Conservation (phyloP, 2,113 vertebrate genomes). For the Hystrix cristata region DNA sequence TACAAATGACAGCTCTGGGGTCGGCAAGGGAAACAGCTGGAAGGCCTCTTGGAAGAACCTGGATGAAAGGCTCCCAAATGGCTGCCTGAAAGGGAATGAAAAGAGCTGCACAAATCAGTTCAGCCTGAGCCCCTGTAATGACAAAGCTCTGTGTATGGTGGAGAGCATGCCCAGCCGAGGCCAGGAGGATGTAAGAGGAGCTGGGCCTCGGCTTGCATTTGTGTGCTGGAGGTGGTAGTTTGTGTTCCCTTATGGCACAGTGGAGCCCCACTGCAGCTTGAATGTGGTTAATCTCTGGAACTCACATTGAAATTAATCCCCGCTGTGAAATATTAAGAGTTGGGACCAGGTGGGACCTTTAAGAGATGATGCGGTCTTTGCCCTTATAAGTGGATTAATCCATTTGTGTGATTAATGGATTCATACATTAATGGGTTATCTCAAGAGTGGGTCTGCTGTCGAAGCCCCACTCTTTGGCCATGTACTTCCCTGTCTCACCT, state of each 20-base stretch:
- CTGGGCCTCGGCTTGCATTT: background rate
- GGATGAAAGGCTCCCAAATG: background rate
- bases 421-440: background rate
- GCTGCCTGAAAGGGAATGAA: background rate
- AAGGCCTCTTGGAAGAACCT: conserved; percentile 55
- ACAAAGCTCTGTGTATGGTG: background rate
- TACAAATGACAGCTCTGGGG: conserved; percentile 63
- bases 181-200: background rate
- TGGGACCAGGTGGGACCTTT: background rate
- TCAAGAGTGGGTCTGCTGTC: background rate
- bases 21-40: conserved; percentile 46
- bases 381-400: background rate
- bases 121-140: background rate
- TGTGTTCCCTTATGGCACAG: background rate
- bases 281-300: background rate
- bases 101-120: conserved; percentile 33
- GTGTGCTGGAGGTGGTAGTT: accelerated
- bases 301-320: background rate
- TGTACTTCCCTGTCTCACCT: background rate
- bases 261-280: background rate
- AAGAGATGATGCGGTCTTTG: background rate
- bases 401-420: background rate
- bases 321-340: background rate
- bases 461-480: background rate
- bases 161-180: background rate